Evolutionary conservation across 2,113 vertebrate species (phyloP).

Genomic region (Bambusicola thoracicus): DNA sequence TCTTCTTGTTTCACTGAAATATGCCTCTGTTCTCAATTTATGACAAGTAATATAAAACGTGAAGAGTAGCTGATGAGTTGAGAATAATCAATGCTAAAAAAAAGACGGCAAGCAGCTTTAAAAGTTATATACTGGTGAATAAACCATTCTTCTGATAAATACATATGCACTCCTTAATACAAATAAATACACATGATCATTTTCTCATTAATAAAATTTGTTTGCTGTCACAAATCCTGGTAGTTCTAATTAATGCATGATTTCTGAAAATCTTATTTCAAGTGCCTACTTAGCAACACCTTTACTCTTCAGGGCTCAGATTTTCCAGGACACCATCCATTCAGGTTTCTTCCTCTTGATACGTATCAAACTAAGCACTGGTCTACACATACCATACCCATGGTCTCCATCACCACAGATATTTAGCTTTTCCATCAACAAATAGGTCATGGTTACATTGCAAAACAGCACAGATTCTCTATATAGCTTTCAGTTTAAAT

Average conservation of each 20-base stretch:
- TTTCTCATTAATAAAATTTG: not conserved
- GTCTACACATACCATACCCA: fast-evolving
- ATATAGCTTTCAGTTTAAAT: not conserved
- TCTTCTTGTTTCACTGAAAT: not conserved
- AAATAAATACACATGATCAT: not conserved
- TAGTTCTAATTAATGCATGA: not conserved
- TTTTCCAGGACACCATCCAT: not conserved
- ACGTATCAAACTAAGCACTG: not conserved
- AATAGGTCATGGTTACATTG: not conserved
- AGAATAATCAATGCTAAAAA: conserved; percentile 10
- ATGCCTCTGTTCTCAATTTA: not conserved
- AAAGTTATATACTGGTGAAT: not conserved
- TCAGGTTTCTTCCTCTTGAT: not conserved
- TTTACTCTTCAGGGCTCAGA: not conserved
- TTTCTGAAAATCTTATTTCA: not conserved
- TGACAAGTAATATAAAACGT: not conserved
- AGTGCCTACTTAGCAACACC: not conserved
- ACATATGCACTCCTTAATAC: not conserved
- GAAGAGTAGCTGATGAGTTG: not conserved
- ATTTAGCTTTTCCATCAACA: not conserved
- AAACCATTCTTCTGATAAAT: not conserved
- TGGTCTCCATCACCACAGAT: not conserved
- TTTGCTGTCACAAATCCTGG: not conserved
- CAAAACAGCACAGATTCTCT: not conserved
- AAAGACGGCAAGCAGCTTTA: not conserved